A percentile compares a stretch with the other conserved stretches of the same genome.
Conservation (phyloP, 2,113 vertebrate genomes). For the Trachemys scripta region DNA sequence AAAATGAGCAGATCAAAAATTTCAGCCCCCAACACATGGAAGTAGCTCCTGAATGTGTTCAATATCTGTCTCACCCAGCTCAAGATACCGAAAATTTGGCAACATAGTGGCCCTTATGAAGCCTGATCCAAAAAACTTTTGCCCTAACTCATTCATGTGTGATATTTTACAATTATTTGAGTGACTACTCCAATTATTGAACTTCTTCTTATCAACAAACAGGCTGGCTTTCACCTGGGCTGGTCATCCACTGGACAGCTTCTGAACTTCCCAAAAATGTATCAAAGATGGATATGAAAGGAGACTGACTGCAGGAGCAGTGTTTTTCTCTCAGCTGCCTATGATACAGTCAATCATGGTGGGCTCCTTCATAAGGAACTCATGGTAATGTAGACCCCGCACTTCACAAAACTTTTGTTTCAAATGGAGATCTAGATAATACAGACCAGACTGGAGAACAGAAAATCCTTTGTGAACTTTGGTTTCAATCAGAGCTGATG, state of each 20-base stretch:
- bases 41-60: too few relatives aligned
- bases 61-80: too few relatives aligned
- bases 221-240: background rate
- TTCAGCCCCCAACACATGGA: too few relatives aligned
- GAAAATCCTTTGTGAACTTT: background rate
- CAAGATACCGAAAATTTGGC: too few relatives aligned
- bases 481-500: background rate
- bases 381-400: background rate
- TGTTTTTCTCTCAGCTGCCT: background rate
- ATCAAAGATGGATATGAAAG: too few relatives aligned
- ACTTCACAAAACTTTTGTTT: background rate
- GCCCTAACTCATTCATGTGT: background rate
- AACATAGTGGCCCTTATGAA: background rate
- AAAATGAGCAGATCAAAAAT: too few relatives aligned
- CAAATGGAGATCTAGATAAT: background rate
- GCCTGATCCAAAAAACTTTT: background rate
- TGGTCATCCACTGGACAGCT: background rate
- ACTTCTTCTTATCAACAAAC: background rate
- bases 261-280: background rate
- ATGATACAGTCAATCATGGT: background rate
- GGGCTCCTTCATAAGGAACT: background rate
- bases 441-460: background rate
- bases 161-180: background rate
- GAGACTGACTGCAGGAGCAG: background rate
- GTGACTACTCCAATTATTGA: background rate